Percentiles rank a stretch among this genome's conserved stretches.
Evolutionary conservation across 2,113 vertebrate genomes (phyloP).

Genomic region (Oxyura jamaicensis): DNA sequence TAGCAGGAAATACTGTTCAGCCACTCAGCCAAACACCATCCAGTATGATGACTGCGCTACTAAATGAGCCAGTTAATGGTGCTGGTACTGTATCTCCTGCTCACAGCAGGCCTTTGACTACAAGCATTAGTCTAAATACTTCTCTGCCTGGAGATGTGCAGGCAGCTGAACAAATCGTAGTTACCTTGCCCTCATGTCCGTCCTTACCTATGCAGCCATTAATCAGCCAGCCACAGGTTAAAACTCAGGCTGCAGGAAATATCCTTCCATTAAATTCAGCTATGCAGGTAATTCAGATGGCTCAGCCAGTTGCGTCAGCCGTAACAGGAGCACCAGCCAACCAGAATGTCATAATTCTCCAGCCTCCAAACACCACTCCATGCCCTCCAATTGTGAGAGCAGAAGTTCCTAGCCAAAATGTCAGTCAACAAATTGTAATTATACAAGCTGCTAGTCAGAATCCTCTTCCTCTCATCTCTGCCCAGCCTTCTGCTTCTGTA

Average conservation of each 20-base stretch:
- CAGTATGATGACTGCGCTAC: constrained; percentile 66
- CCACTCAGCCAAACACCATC: constrained; percentile 88
- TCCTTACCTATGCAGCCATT: constrained; percentile 83
- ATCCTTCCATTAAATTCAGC: constrained; percentile 91
- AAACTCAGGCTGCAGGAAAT: constrained; percentile 76
- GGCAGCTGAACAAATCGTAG: constrained; percentile 77
- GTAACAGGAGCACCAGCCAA: constrained; percentile 83
- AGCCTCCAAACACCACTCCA: constrained; percentile 85
- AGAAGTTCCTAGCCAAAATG: constrained; percentile 85
- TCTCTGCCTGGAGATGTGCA: constrained; percentile 75
- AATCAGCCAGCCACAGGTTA: constrained; percentile 80
- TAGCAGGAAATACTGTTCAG: constrained; percentile 93
- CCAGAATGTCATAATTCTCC: constrained; percentile 93
- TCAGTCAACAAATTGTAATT: constrained; percentile 97
- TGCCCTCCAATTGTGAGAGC: constrained; percentile 86
- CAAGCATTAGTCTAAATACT: constrained; percentile 66
- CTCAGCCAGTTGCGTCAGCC: constrained; percentile 80
- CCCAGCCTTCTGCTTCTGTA: constrained; percentile 80
- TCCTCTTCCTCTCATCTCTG: constrained; percentile 81
- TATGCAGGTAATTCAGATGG: constrained; percentile 96
- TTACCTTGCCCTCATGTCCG: constrained; percentile 81
- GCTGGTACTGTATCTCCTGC: constrained; percentile 19
- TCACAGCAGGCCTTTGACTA: constrained; percentile 58
- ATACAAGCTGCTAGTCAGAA: constrained; percentile 93
- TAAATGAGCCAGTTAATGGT: constrained; percentile 63